These are phyloP conservation scores for Drosophila ananassae DNA, from an alignment of 1,140 invertebrate species.

Conservation along the genomic window DNA sequence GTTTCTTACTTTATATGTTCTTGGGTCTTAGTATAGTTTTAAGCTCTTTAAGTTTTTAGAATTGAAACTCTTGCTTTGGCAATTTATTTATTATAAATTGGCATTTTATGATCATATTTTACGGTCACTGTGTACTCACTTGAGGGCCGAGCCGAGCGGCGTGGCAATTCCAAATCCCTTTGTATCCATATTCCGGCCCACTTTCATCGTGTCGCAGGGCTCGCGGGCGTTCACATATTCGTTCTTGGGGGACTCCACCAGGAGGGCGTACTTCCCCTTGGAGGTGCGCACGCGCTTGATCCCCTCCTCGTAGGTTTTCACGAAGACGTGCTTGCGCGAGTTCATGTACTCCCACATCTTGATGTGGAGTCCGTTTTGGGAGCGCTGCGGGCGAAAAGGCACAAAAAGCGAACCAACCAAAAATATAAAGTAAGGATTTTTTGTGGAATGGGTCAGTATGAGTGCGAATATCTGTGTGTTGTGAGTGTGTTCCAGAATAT, in stretches of 20 bases:
- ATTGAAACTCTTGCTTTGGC: too few species aligned
- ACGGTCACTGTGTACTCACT: slow-evolving; percentile 86
- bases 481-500: neutral
- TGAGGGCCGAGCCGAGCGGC: slow-evolving; percentile 94
- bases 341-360: slow-evolving; percentile 99
- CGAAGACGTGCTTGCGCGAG: slow-evolving; percentile 92
- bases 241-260: slow-evolving; percentile 97
- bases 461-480: neutral
- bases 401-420: slow-evolving; percentile 19
- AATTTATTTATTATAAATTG: neutral
- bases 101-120: neutral
- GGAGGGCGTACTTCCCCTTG: slow-evolving; percentile 96
- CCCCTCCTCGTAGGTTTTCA: slow-evolving; percentile 92
- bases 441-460: slow-evolving; percentile 1
- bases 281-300: slow-evolving; percentile 91
- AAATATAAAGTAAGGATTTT: slow-evolving; percentile 17
- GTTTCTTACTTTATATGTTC: neutral
- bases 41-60: neutral
- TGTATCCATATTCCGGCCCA: slow-evolving; percentile 95
- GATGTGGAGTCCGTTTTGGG: slow-evolving; percentile 94
- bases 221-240: slow-evolving; percentile 96
- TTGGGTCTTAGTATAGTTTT: neutral
- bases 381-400: slow-evolving; percentile 87
- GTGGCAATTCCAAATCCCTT: slow-evolving; percentile 98
- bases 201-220: slow-evolving; percentile 98